Percentiles rank a stretch among this genome's conserved stretches.
Evolutionary conservation across 2,797 vertebrate genomes (phyloP).

Genomic region (Cuculus canorus): DNA sequence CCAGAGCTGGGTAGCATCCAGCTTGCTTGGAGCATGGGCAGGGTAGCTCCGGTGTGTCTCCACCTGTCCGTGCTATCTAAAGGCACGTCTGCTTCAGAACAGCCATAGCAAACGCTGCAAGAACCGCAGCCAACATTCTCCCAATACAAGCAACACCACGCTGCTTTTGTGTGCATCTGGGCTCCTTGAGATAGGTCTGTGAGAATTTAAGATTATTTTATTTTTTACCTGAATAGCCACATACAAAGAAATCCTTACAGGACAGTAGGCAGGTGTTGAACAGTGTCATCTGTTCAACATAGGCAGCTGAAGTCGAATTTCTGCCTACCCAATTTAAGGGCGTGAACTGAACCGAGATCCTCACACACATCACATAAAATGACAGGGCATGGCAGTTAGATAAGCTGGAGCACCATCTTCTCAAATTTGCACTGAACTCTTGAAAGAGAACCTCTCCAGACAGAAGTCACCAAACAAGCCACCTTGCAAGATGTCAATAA

Average conservation of each 20-base stretch:
- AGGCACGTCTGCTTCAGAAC: background rate
- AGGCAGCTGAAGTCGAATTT: background rate
- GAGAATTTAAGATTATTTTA: background rate
- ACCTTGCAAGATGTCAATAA: background rate
- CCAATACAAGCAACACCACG: background rate
- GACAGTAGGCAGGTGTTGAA: background rate
- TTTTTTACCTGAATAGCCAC: background rate
- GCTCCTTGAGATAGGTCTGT: background rate
- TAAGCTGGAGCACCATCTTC: background rate
- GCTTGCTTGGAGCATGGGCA: background rate
- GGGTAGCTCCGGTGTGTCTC: background rate
- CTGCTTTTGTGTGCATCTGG: background rate
- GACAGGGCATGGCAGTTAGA: background rate
- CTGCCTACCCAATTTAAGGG: background rate
- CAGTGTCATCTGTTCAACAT: background rate
- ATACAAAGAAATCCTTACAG: background rate
- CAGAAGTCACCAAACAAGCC: background rate
- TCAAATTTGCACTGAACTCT: background rate
- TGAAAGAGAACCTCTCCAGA: background rate
- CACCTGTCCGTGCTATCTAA: slow-evolving; percentile 1
- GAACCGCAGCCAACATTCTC: background rate
- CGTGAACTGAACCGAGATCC: background rate
- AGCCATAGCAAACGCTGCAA: background rate
- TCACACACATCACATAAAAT: background rate
- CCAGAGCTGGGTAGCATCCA: background rate